phyloP scores from a whole-genome alignment of 2,888 invertebrate species.

The Drymonia ruficornis region DNA sequence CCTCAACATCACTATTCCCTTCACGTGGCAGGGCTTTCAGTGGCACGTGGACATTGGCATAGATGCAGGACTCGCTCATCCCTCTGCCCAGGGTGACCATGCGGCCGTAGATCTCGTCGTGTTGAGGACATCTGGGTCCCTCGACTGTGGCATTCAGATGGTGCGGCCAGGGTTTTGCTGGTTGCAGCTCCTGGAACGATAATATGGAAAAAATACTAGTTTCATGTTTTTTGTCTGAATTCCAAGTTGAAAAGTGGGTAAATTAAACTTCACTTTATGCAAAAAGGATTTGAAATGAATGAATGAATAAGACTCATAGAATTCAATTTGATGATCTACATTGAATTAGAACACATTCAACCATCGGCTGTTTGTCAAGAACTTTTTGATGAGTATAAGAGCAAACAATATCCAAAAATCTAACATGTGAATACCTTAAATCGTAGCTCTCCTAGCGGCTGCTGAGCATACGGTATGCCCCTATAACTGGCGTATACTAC shows the following conservation, averaged over 20 bases:
- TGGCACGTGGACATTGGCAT: constrained; percentile 49
- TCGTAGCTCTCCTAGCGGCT: constrained; percentile 28
- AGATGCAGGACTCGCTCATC: constrained; percentile 50
- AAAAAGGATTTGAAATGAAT: too few species aligned
- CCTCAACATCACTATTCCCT: not conserved
- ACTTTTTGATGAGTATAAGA: too few species aligned
- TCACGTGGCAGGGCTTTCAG: not conserved
- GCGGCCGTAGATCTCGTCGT: constrained; percentile 50
- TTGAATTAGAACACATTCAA: too few species aligned
- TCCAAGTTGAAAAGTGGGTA: too few species aligned
- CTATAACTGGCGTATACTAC: constrained; percentile 34
- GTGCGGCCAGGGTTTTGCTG: constrained; percentile 67
- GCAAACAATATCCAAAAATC: too few species aligned
- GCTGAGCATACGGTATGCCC: constrained; percentile 38
- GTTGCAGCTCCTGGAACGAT: constrained; percentile 35
- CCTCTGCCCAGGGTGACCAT: constrained; percentile 27
- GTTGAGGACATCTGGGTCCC: constrained; percentile 83
- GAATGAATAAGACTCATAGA: too few species aligned
- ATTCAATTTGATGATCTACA: too few species aligned
- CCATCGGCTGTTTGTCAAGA: too few species aligned
- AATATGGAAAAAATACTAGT: too few species aligned
- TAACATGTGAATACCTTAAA: constrained; percentile 23
- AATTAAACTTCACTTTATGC: too few species aligned
- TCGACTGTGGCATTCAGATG: constrained; percentile 80
- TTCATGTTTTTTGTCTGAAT: too few species aligned